Base-by-base conservation (phyloP, 2,113 vertebrate species). In the Elanoides forficatus region DNA sequence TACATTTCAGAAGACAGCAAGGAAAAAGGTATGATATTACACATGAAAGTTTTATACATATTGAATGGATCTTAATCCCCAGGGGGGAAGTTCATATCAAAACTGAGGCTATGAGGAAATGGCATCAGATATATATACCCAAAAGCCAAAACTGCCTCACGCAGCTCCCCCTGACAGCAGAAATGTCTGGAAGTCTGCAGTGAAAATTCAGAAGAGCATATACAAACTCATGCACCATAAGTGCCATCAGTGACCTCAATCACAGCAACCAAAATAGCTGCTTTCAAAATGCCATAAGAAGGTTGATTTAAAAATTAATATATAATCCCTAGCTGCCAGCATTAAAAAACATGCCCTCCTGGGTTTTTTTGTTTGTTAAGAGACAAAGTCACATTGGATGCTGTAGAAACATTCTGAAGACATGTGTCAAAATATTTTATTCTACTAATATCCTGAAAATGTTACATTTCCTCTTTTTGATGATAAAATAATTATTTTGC, bases 11-110 rank as follows among this genome's bases (percentile, higher is more conserved):
- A 63, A 82, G 55, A 60, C 50, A 76, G 58, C 55, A 81, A 86
- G 55, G 74, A 73, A 90, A 95, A 93, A 91, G 7, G 50, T n/a
- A 65, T 11, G 63, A 59, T 45, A 87, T 66, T 66, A 75, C 71
- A 86, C 48, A 65, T 89, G 63, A 95, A 97, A 80, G 23, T 91
- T 95, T 95, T 71, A 95, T 91, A 86, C 9, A 62, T 81, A 38
- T 45, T 88, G 81, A 94, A 96, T 59, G 75, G 76, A 78, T 73
- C 50, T 83, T 34, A 96, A 96, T 96, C 96, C 97, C 95, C 95
- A 94, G 42, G 91, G 68, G 93, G 45, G 59, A 78, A 59, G 9
- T 90, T 93, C 88, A 23, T 47, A 92, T 84, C 45, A 26, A 86
- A 97, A 78, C 19, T n/a, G 58, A 86, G 89, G 60, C 81, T 68